A percentile compares a stretch with the other conserved stretches of the same genome.
Conservation (phyloP, 2,113 vertebrate species). For the Corythaixoides concolor region DNA sequence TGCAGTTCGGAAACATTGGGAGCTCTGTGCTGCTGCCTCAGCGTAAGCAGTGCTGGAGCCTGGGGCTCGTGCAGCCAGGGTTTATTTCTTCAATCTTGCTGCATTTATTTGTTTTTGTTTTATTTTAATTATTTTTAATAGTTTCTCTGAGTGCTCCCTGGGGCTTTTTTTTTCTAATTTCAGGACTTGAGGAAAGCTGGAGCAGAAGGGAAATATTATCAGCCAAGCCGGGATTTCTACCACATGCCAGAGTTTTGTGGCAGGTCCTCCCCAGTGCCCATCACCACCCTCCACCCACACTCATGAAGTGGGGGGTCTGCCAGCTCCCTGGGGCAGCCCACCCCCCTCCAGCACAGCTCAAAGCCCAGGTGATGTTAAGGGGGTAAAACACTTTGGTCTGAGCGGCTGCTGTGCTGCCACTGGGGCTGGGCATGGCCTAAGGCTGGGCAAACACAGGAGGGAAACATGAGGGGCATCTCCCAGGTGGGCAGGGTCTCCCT, state of each 20-base stretch:
- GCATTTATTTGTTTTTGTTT: not conserved
- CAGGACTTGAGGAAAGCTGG: not conserved
- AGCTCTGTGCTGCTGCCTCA: not conserved
- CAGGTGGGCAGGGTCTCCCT: not conserved
- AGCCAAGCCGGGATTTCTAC: not conserved
- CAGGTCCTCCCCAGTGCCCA: not conserved
- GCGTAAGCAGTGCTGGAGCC: not conserved
- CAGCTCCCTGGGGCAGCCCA: not conserved
- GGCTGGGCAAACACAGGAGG: not conserved
- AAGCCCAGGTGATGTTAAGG: not conserved
- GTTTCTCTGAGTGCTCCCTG: not conserved
- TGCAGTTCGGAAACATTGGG: accelerated
- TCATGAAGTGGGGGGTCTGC: not conserved
- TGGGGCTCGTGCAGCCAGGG: not conserved
- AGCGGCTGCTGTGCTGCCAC: accelerated
- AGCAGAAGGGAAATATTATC: not conserved
- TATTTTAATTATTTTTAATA: not conserved
- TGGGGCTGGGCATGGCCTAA: not conserved
- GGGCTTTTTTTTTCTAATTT: not conserved
- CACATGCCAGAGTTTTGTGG: not conserved
- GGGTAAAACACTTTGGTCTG: accelerated
- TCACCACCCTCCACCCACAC: not conserved
- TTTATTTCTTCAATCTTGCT: not conserved
- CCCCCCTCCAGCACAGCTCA: not conserved
- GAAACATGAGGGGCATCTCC: not conserved